phyloP scores from a whole-genome alignment of 2,113 vertebrate genomes.

The Oxyruncus cristatus region DNA sequence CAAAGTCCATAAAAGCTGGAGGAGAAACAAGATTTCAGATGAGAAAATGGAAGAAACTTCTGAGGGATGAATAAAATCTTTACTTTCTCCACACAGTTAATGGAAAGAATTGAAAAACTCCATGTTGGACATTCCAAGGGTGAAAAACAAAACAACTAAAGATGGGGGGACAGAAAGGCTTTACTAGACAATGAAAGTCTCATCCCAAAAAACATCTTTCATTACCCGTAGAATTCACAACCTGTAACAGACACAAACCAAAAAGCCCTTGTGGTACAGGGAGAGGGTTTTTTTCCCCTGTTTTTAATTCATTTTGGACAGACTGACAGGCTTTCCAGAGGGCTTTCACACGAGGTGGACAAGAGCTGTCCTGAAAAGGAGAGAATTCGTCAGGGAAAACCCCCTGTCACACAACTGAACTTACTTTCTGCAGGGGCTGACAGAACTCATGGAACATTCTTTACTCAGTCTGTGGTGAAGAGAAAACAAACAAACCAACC shows the following conservation, averaged over 20 bases:
- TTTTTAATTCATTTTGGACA: background rate
- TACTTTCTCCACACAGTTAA: background rate
- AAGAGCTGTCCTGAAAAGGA: background rate
- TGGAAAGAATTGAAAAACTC: background rate
- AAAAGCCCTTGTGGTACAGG: background rate
- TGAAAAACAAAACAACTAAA: background rate
- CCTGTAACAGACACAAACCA: background rate
- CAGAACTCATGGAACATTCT: background rate
- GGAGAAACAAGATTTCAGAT: background rate
- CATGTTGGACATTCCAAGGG: background rate
- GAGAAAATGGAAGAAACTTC: background rate
- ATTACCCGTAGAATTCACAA: background rate
- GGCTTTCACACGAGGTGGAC: background rate
- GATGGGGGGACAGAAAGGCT: background rate
- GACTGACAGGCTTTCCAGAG: background rate
- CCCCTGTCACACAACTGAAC: background rate
- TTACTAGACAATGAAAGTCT: background rate
- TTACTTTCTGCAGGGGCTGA: background rate
- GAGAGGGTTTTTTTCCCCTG: accelerated
- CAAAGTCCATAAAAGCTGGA: background rate
- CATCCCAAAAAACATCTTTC: background rate
- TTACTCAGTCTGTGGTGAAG: background rate
- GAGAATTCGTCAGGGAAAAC: background rate
- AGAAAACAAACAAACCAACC: background rate
- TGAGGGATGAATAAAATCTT: background rate